Evolutionary conservation across 2,888 invertebrate genomes (phyloP).

Genomic region (Disparrhopalites patrizii): DNA sequence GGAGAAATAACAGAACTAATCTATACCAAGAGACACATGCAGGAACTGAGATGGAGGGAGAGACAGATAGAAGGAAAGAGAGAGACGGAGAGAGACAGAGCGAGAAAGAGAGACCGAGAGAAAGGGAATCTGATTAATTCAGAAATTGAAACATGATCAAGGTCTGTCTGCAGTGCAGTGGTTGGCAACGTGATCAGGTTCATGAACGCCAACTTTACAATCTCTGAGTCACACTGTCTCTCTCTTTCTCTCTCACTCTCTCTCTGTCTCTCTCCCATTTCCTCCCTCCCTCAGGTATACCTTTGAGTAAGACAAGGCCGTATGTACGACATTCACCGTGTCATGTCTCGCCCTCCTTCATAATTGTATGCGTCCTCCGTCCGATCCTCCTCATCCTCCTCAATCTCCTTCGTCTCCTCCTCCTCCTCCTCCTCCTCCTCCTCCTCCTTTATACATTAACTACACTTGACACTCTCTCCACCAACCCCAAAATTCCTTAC

Average conservation of each 20-base stretch:
- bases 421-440: no score
- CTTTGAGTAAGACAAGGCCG: not conserved
- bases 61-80: conserved; percentile 1
- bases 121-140: conserved; percentile 23
- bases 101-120: not conserved
- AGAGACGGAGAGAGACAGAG: conserved; percentile 2
- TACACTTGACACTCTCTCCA: no score
- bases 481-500: no score
- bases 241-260: not conserved
- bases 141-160: conserved; percentile 25
- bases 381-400: no score
- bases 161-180: conserved; percentile 24
- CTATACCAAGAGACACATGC: no score
- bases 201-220: conserved; percentile 1
- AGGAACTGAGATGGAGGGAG: not conserved
- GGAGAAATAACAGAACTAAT: no score
- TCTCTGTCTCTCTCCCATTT: not conserved
- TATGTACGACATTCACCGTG: no score
- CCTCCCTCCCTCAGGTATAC: not conserved
- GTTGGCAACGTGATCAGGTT: conserved; percentile 15
- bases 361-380: no score
- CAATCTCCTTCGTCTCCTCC: no score
- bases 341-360: no score
- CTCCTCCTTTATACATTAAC: no score
- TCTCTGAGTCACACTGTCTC: no score